Base-by-base conservation (phyloP, 2,113 vertebrate species). In the Oncorhynchus clarkii region DNA sequence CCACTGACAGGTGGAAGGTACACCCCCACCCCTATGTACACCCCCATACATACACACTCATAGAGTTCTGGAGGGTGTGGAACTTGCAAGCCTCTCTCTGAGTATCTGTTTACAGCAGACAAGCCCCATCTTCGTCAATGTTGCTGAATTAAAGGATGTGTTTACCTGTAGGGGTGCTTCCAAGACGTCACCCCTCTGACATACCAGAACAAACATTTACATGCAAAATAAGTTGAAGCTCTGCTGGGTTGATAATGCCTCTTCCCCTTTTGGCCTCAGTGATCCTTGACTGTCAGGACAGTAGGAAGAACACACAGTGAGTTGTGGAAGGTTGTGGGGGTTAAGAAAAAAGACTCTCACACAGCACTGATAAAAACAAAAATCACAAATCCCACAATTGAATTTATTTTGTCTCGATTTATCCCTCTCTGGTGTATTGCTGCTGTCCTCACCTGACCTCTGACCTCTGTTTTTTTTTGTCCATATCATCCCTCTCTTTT, bases 1-100 rank as follows among this genome's bases (percentile, higher is more conserved):
- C 74, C 22, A n/a, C 87, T 88, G 93, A 92, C 93, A 94, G 92
- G 77, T 88, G 66, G 80, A 59, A 57, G 70, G 51, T 13, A 77
- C 70, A 39, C 73, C 45, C 49, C 65, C 45, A 26, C 24, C 18
- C 1, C 18, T 68, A 70, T 31, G 29, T 31, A 31, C 29, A 31
- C 29, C 29, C 29, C 1, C 34, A 34, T 34, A 6, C 39, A 45
- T 0, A 45, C 39, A 45, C 39, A 45, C 8, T 2, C 39, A 11
- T 9, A 45, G 39, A 39, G 8, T 2, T 12, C 39, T 45, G 39
- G 39, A 45, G 39, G 39, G 9, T 45, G 39, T 45, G 39, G 39
- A 45, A 45, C 39, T 45, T 16, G 12, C 16, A 54, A 54, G 51
- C 51, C 51, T 9, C 39, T 45, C 39, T 45, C 9, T 45, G 16